Percentiles rank a stretch among this genome's conserved stretches.
These are phyloP conservation scores for Heterochromis multidens DNA, from an alignment of 2,113 vertebrate species.

Conservation along the genomic window DNA sequence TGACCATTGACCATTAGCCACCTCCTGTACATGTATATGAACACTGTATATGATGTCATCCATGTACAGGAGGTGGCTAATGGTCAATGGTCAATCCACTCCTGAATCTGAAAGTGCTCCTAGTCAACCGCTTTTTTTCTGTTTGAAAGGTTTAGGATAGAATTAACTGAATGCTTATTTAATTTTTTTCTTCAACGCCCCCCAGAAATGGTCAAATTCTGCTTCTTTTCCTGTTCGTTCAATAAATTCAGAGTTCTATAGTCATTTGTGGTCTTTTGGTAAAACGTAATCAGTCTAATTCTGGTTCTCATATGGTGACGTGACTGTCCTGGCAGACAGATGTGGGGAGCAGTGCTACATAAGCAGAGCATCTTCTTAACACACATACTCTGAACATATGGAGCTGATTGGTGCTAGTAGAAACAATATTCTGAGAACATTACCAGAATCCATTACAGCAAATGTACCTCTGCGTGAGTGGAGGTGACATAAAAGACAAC, in stretches of 20 bases:
- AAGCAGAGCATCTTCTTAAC: neutral
- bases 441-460: neutral
- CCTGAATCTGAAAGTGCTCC: no score
- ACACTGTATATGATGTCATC: no score
- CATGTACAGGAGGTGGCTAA: no score
- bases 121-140: no score
- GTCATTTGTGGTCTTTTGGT: neutral
- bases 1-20: no score
- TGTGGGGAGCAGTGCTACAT: slow-evolving; percentile 13
- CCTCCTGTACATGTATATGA: no score
- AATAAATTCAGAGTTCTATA: neutral
- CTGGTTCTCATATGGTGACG: neutral
- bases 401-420: neutral
- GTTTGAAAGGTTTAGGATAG: no score
- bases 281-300: neutral
- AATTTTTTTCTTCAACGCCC: neutral
- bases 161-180: neutral
- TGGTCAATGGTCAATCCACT: no score
- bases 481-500: neutral
- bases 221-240: fast-evolving
- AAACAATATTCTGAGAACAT: neutral
- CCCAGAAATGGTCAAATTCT: neutral
- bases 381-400: neutral
- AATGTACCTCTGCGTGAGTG: neutral
- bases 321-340: slow-evolving; percentile 40